These are phyloP conservation scores for Chromobotia macracanthus DNA, from an alignment of 2,797 vertebrate genomes.

Conservation along the genomic window DNA sequence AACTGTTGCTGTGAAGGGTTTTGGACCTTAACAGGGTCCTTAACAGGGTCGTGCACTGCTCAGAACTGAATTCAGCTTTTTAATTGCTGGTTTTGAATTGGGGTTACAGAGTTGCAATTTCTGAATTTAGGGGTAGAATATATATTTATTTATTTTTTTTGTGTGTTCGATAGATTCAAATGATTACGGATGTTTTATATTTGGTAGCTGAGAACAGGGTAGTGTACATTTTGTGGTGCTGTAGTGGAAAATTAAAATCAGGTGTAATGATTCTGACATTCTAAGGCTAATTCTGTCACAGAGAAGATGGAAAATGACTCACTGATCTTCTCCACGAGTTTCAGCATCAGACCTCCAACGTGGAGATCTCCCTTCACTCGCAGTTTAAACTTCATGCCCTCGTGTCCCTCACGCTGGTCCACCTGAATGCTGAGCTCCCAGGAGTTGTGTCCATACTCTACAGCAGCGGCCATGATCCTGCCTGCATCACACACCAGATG, in stretches of 20 bases:
- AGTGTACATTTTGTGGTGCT: no score
- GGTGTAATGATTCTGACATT: background rate
- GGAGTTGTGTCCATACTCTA: conserved; percentile 80
- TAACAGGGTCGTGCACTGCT: no score
- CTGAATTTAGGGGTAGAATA: no score
- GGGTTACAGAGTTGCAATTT: no score
- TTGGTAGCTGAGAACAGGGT: background rate
- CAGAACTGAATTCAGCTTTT: no score
- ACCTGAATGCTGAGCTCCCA: conserved; percentile 88
- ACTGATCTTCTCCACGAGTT: conserved; percentile 93
- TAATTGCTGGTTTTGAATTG: no score
- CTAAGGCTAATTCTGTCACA: background rate
- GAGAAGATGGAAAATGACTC: conserved; percentile 69
- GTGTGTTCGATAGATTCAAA: no score
- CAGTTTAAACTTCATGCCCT: conserved; percentile 75
- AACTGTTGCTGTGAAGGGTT: no score
- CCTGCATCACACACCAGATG: conserved; percentile 31
- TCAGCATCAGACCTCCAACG: conserved; percentile 95
- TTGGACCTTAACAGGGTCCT: no score
- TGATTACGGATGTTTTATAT: background rate
- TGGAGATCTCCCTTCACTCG: conserved; percentile 91
- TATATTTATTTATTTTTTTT: no score
- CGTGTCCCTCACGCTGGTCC: conserved; percentile 78
- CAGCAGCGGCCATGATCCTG: conserved; percentile 79
- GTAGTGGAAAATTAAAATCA: no score